Base-by-base conservation (phyloP, 1,140 invertebrate species). In the Anoplolepis gracilipes region DNA sequence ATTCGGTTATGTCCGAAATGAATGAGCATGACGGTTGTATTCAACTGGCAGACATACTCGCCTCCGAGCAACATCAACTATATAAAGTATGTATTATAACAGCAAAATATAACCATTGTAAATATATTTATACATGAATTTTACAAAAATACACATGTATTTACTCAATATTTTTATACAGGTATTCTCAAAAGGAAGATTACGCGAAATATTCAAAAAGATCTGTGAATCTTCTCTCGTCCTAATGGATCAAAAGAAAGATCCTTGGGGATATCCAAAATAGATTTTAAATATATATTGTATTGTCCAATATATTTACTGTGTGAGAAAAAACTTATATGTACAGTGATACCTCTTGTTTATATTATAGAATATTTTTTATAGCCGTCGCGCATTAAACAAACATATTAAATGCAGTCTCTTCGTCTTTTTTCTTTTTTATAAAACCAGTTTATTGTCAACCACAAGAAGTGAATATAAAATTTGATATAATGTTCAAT, bases 1-100 rank as follows among this genome's bases (percentile, higher is more conserved):
- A 98, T 87, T 97, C 96, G 64, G 97, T 99, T 8, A 96, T 99
- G 91, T 96, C 97, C 62, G 95, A 96, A 86, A 97, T 97, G 90
- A 96, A 96, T 87, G 96, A 97, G 86, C 97, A 97, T 89, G 95
- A 96, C 55, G 97, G 98, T 92, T 97, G 97, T 91, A 92, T 99
- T 25, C 96, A 98, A 91, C 92, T 99, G 11, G 97, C 97, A 6
- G 97, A 98, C 94, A 95, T 97, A 67, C 95, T 99, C 73, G 96
- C 97, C 10, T 96, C 96, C 13, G 98, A 99, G 93, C 96, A 97
- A 81, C 95, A 98, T 91, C 95, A 96, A 90, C 92, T 99, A 0
- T 98, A 98, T 87, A 97, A 97, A 94, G 96, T 96, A 92, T 59
- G 82, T 90, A 49, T 19, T 49, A n/a, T n/a, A 46, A 55, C 10